Conservation (phyloP, 2,888 invertebrate species). For the Carterocephalus palaemon region DNA sequence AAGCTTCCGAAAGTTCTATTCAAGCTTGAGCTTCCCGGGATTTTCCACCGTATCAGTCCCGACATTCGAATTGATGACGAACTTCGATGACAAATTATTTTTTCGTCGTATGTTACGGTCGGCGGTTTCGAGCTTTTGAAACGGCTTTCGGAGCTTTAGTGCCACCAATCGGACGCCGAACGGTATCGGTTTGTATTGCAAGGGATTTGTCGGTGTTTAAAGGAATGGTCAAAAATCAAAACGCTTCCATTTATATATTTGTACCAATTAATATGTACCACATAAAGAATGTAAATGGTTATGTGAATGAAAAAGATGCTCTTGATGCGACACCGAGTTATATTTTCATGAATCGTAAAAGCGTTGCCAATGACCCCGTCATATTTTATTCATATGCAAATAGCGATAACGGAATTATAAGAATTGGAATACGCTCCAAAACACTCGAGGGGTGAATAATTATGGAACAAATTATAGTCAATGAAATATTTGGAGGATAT, state of each 20-base stretch:
- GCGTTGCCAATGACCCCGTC: neutral
- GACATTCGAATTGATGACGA: conserved; percentile 37
- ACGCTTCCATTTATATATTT: no score
- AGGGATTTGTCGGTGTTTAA: no score
- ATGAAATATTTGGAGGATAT: no score
- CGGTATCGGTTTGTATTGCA: neutral
- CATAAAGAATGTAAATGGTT: no score
- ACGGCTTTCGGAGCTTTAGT: neutral
- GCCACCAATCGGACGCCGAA: neutral
- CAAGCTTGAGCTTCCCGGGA: conserved; percentile 31
- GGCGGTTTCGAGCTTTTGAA: neutral
- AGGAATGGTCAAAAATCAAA: no score
- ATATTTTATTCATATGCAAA: conserved; percentile 1
- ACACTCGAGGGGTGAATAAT: neutral
- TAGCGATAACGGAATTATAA: neutral
- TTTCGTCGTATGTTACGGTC: conserved; percentile 14
- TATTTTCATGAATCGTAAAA: neutral
- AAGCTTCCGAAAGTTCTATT: conserved; percentile 31
- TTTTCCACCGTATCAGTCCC: conserved; percentile 32
- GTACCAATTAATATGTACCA: no score
- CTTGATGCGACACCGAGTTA: neutral
- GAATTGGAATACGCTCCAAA: neutral
- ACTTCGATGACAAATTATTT: conserved; percentile 42
- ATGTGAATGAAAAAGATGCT: neutral
- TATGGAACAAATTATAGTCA: no score